Conservation (phyloP, 1,140 invertebrate genomes). For the Temnothorax longispinosus region DNA sequence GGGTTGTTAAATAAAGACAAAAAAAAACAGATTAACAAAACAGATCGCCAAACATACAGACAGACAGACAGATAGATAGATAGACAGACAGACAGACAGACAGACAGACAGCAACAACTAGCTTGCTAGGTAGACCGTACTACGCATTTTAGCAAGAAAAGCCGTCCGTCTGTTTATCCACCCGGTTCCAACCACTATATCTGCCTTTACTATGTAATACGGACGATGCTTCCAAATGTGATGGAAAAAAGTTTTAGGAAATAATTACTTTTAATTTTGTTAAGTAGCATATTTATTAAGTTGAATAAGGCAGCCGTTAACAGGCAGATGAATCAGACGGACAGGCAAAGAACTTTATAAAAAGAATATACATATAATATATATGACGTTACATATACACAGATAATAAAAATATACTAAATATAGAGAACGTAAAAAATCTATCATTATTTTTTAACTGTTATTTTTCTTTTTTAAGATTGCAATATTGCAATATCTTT, state of each 20-base stretch:
- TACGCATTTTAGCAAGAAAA: slow-evolving; percentile 73
- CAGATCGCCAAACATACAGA: slow-evolving; percentile 72
- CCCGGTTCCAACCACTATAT: slow-evolving; percentile 73
- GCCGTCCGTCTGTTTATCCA: slow-evolving; percentile 76
- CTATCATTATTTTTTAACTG: background rate
- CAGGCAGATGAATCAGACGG: slow-evolving; percentile 78
- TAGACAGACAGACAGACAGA: slow-evolving; percentile 77
- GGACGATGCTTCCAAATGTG: slow-evolving; percentile 11
- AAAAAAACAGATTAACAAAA: slow-evolving; percentile 67
- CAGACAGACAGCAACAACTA: slow-evolving; percentile 82
- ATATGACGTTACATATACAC: slow-evolving; percentile 55
- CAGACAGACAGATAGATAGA: slow-evolving; percentile 63
- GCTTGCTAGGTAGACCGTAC: slow-evolving; percentile 82
- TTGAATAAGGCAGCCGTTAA: slow-evolving; percentile 63
- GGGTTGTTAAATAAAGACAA: slow-evolving; percentile 50
- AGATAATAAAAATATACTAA: slow-evolving; percentile 35
- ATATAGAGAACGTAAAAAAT: background rate
- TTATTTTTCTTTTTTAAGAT: background rate
- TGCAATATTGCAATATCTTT: background rate
- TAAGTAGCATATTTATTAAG: slow-evolving; percentile 13
- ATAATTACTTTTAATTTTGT: slow-evolving; percentile 18
- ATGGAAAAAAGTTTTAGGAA: slow-evolving; percentile 2
- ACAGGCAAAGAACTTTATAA: slow-evolving; percentile 68
- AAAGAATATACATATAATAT: slow-evolving; percentile 60
- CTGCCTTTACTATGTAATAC: slow-evolving; percentile 22